phyloP scores from a whole-genome alignment of 2,888 invertebrate genomes.

The Crepidodera aurea region DNA sequence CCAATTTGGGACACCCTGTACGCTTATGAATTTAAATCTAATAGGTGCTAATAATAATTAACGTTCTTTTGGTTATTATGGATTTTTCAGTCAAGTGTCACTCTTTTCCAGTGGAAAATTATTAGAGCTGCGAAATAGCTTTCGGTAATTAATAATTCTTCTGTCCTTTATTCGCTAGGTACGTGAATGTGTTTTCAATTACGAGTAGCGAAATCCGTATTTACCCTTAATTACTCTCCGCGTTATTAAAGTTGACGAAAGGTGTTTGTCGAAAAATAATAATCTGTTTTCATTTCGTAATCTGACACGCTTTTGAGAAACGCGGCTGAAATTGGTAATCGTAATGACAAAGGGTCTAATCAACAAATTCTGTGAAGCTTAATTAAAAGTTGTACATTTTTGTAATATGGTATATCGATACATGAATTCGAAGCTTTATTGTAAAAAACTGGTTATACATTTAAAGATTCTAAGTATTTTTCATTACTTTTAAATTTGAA shows the following conservation, averaged over 20 bases:
- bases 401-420: no score
- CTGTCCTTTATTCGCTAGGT: neutral
- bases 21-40: constrained; percentile 1
- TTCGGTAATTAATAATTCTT: constrained; percentile 2
- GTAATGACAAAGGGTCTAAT: no score
- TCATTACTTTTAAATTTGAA: no score
- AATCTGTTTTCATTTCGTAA: neutral
- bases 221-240: neutral
- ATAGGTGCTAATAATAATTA: constrained; percentile 13
- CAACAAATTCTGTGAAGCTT: no score
- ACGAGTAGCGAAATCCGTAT: no score
- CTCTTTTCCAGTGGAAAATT: neutral
- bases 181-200: neutral
- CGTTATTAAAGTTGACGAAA: neutral
- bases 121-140: constrained; percentile 5
- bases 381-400: no score
- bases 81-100: constrained; percentile 13
- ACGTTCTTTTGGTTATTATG: constrained; percentile 11
- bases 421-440: no score
- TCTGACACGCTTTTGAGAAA: neutral
- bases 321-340: no score
- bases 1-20: no score
- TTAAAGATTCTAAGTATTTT: no score
- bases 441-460: no score
- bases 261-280: neutral